These are phyloP conservation scores for Coendou prehensilis DNA, from an alignment of 2,797 vertebrate genomes.

Conservation along the genomic window DNA sequence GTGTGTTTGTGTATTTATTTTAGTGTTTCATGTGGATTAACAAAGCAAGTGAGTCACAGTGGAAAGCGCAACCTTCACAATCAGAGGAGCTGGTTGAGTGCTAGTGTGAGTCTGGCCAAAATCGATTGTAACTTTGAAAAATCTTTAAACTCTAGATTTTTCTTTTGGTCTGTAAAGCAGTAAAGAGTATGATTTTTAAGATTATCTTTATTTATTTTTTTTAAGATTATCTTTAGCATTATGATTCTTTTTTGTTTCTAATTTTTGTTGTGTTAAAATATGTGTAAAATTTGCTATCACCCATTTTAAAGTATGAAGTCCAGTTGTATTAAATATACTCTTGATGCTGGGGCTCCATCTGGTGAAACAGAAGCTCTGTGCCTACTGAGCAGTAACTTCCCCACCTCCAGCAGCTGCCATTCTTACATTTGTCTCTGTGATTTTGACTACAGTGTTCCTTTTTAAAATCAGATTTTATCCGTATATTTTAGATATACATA, in stretches of 20 bases:
- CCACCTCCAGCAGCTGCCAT: neutral
- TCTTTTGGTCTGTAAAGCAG: slow-evolving; percentile 20
- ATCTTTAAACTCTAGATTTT: neutral
- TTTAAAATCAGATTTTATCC: no score
- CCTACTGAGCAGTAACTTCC: neutral
- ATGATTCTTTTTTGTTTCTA: neutral
- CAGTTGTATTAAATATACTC: neutral
- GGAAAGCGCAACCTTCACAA: slow-evolving; percentile 12
- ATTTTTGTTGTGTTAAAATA: neutral
- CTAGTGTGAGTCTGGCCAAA: neutral
- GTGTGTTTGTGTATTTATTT: neutral
- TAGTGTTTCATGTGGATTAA: neutral
- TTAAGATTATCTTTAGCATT: slow-evolving; percentile 7
- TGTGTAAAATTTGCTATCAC: neutral
- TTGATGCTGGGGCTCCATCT: neutral
- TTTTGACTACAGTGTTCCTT: neutral
- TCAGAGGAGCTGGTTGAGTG: neutral
- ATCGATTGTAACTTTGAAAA: neutral
- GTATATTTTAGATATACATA: no score
- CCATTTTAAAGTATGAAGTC: neutral
- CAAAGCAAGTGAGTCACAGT: slow-evolving; percentile 6
- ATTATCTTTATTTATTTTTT: slow-evolving; percentile 11
- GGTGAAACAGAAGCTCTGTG: neutral
- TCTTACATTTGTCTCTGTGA: neutral
- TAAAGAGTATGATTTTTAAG: slow-evolving; percentile 21